Conservation (phyloP, 2,113 vertebrate species). For the Limnothrissa miodon region DNA sequence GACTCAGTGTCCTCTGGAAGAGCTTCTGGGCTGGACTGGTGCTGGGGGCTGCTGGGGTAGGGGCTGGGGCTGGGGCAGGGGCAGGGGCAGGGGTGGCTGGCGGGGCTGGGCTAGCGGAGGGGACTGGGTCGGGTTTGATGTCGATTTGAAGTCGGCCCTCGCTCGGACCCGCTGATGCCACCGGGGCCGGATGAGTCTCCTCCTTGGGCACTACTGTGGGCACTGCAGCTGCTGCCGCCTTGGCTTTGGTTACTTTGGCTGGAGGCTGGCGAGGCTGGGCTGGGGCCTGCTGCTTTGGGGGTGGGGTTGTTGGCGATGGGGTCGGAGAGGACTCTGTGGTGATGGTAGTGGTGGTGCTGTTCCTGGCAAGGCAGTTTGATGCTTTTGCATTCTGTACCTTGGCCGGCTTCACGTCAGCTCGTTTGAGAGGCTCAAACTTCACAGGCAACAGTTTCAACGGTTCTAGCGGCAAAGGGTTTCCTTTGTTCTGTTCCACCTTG, state of each 20-base stretch:
- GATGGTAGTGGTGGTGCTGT: background rate
- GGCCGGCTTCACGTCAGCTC: background rate
- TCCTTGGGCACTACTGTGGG: background rate
- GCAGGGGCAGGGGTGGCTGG: background rate
- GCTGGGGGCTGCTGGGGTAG: background rate
- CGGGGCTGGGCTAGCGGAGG: background rate
- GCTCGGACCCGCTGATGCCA: conserved; percentile 8
- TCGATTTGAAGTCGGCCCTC: background rate
- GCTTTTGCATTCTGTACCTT: background rate
- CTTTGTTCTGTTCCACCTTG: background rate
- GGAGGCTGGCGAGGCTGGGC: background rate
- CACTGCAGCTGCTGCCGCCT: conserved; percentile 2
- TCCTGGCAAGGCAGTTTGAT: background rate
- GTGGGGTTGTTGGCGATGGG: background rate
- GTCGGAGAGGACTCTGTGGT: background rate
- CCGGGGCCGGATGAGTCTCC: conserved; percentile 32
- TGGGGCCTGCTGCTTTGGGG: background rate
- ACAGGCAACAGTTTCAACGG: background rate
- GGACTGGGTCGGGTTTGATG: background rate
- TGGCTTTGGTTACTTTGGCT: conserved; percentile 3
- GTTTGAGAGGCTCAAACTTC: background rate
- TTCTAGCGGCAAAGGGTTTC: background rate
- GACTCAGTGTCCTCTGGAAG: conserved; percentile 77
- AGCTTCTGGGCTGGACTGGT: conserved; percentile 54
- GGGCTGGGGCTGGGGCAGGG: background rate